phyloP scores from a whole-genome alignment of 2,888 invertebrate species.

The Bombyx huttoni region DNA sequence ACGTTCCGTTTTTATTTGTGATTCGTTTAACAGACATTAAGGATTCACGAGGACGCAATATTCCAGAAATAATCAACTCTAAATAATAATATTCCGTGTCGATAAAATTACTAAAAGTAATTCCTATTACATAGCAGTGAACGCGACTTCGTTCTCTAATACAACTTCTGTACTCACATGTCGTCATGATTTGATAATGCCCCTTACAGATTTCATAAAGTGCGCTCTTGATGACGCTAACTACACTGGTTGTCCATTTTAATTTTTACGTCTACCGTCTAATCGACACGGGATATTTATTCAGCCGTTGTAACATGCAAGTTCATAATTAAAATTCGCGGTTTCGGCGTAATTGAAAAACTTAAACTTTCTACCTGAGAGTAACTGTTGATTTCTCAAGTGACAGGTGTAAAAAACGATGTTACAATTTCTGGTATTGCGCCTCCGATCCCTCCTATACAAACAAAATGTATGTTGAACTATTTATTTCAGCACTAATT shows the following conservation, averaged over 20 bases:
- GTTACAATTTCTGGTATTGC: slow-evolving; percentile 50
- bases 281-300: not conserved
- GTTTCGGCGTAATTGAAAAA: slow-evolving; percentile 6
- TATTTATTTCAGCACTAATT: not conserved
- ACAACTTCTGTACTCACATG: no score
- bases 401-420: slow-evolving; percentile 34
- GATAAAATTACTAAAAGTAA: not conserved
- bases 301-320: not conserved
- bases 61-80: slow-evolving; percentile 14
- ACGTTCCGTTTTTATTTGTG: slow-evolving; percentile 8
- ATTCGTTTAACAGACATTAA: slow-evolving; percentile 38
- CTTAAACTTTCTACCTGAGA: slow-evolving; percentile 17
- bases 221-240: no score
- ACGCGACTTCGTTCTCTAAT: no score
- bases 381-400: slow-evolving; percentile 20
- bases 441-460: slow-evolving; percentile 62
- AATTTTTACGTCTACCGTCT: not conserved
- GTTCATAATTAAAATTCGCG: slow-evolving; percentile 16
- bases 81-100: not conserved
- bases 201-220: no score
- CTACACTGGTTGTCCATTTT: no score
- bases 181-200: no score
- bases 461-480: slow-evolving; percentile 11
- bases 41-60: slow-evolving; percentile 68
- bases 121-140: not conserved